A percentile compares a stretch with the other conserved stretches of the same genome.
phyloP scores from a whole-genome alignment of 2,888 invertebrate genomes.

The Scaptomyza flava region DNA sequence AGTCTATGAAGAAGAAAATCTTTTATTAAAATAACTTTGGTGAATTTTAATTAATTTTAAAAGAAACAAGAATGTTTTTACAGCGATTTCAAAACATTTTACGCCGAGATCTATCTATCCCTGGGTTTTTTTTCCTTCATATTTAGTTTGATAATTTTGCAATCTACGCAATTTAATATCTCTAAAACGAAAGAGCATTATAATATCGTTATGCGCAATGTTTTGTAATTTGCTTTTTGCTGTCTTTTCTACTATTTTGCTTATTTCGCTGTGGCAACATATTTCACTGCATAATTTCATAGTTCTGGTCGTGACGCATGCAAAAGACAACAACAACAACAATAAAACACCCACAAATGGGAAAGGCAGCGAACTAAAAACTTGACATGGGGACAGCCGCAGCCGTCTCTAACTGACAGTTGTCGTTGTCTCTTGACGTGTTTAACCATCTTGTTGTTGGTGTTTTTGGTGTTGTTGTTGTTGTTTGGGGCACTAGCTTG shows the following conservation, averaged over 20 bases:
- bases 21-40: constrained; percentile 5
- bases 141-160: no score
- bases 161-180: no score
- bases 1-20: constrained; percentile 11
- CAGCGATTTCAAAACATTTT: no score
- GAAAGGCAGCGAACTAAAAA: constrained; percentile 61
- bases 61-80: no score
- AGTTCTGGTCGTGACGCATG: constrained; percentile 70
- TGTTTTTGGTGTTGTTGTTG: constrained; percentile 36
- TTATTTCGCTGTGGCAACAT: constrained; percentile 66
- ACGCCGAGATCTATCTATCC: no score
- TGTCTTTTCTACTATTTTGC: constrained; percentile 33
- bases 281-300: constrained; percentile 78
- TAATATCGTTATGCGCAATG: neutral
- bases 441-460: constrained; percentile 35
- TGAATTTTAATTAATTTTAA: neutral
- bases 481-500: constrained; percentile 56
- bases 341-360: constrained; percentile 33
- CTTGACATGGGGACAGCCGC: constrained; percentile 76
- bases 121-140: neutral
- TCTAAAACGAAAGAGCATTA: constrained; percentile 13
- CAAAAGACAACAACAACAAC: constrained; percentile 56
- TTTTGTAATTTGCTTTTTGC: neutral
- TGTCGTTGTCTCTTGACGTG: constrained; percentile 64
- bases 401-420: constrained; percentile 71